Percentiles rank a stretch among this genome's conserved stretches.
Conservation (phyloP, 1,140 invertebrate genomes). For the Macrotrachela quadricornifera region DNA sequence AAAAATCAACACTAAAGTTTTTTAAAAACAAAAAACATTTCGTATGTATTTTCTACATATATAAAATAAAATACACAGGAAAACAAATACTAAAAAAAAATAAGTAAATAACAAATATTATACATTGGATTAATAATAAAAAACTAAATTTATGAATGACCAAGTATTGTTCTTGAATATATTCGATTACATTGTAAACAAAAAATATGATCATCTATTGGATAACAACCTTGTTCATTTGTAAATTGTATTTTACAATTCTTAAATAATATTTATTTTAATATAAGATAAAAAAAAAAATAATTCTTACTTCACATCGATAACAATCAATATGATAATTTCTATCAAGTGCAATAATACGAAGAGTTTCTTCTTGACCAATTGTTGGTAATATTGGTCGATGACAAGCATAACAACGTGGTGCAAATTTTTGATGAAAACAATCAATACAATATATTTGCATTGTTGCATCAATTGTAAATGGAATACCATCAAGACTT, state of each 20-base stretch:
- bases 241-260: too few species aligned
- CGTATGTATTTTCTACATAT: too few species aligned
- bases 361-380: constrained; percentile 79
- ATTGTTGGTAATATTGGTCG: constrained; percentile 84
- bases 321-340: constrained; percentile 93
- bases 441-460: constrained; percentile 95
- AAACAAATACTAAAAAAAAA: too few species aligned
- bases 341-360: constrained; percentile 82
- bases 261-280: too few species aligned
- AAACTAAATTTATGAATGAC: too few species aligned
- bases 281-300: too few species aligned
- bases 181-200: constrained; percentile 72
- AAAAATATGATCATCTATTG: constrained; percentile 79
- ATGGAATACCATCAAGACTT: constrained; percentile 86
- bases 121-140: too few species aligned
- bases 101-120: too few species aligned
- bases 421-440: constrained; percentile 96
- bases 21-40: too few species aligned
- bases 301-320: constrained; percentile 57
- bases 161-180: too few species aligned
- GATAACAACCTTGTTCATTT: constrained; percentile 54
- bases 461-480: constrained; percentile 91
- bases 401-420: constrained; percentile 77
- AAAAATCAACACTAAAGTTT: too few species aligned
- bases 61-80: too few species aligned